A percentile compares a stretch with the other conserved stretches of the same genome.
These are phyloP conservation scores for Phyllostomus discolor DNA, from an alignment of 2,113 vertebrate species.

Conservation along the genomic window DNA sequence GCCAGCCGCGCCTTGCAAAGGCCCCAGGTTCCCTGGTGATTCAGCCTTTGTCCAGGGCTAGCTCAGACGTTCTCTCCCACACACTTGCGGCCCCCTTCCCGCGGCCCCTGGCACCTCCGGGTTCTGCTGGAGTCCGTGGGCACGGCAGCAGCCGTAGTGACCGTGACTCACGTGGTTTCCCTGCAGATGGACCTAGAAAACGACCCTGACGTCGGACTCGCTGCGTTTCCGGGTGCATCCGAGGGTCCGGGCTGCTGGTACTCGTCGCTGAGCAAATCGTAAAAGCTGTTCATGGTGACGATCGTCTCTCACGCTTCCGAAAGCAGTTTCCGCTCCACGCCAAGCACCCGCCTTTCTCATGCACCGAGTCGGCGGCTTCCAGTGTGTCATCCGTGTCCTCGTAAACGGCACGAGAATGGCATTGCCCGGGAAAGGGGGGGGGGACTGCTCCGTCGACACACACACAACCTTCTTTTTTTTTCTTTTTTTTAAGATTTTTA, in stretches of 20 bases:
- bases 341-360: not conserved
- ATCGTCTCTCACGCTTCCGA: not conserved
- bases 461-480: not conserved
- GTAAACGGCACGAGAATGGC: not conserved
- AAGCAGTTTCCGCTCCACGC: not conserved
- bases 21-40: not conserved
- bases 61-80: not conserved
- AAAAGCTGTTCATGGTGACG: not conserved
- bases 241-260: not conserved
- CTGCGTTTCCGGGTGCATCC: not conserved
- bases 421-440: not conserved
- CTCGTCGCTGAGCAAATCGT: not conserved
- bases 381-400: not conserved
- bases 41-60: not conserved
- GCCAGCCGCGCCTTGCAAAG: not conserved
- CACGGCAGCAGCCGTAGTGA: not conserved
- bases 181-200: not conserved
- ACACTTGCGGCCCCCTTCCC: not conserved
- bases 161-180: not conserved
- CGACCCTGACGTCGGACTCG: not conserved
- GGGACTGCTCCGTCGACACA: not conserved
- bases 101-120: not conserved
- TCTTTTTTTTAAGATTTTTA: too few species aligned
- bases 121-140: not conserved
- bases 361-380: not conserved